Evolutionary conservation across 2,797 vertebrate genomes (phyloP), one percentile per base, ranked within the genome.

Genomic region (Sciurus vulgaris): DNA sequence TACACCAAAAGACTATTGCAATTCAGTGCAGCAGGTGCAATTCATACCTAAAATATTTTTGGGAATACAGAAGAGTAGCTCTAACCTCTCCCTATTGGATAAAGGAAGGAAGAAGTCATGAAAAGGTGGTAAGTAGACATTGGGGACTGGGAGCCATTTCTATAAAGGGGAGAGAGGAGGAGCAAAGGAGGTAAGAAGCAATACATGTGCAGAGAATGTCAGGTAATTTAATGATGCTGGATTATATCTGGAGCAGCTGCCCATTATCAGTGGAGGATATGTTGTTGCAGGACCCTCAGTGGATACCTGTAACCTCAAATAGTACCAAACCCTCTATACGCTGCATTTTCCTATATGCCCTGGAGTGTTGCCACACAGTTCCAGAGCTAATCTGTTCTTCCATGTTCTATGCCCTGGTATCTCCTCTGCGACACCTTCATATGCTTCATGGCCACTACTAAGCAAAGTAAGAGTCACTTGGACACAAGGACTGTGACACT

Each of bases 231-330:
- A 38, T 10, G 22, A 56, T 22, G 54, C 20, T n/a, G 51, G 41
- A 59, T 54, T 9, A 70, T 0, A 59, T 10, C 3, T 5, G 20
- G 1, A 22, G 4, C 12, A 13, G 38, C 44, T 3, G 4, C 18
- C 22, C 26, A 33, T 67, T 49, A 30, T 26, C 7, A 74, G 20
- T 67, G 28, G 10, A 67, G 7, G 28, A n/a, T 28, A 7, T 41
- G 20, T 56, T 67, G 28, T 47, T 54, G 5, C 49, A 54, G 35
- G 72, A 67, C 14, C 30, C 28, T 3, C 11, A 12, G 30, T 24
- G 13, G 22, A 76, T 10, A 8, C 12, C 20, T n/a, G 70, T 74
- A 44, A 28, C 28, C 47, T 13, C 28, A 0, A 10, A n/a, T 18
- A 24, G 28, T 73, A 51, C 2, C 28, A 54, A 17, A 35, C 13